Base-by-base conservation (phyloP, 2,888 invertebrate species). In the Hyalella azteca region DNA sequence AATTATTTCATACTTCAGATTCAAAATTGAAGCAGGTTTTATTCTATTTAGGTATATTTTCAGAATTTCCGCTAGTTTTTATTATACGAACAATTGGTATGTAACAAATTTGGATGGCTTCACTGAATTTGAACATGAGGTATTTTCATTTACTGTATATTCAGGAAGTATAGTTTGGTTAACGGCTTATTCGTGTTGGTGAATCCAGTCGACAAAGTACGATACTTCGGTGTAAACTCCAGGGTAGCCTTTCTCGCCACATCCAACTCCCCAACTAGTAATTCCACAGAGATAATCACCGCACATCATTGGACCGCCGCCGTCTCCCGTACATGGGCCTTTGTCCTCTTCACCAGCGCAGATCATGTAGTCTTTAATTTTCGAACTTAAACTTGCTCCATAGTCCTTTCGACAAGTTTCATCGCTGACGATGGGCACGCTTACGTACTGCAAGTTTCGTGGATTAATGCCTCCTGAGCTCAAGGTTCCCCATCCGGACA, bases 171-270 rank as follows among this genome's bases (percentile, higher is more conserved):
- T n/a, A n/a, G n/a, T n/a, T n/a, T n/a, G n/a, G n/a, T n/a, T n/a
- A n/a, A n/a, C n/a, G n/a, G n/a, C n/a, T n/a, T n/a, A n/a, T n/a
- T n/a, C n/a, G n/a, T n/a, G n/a, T n/a, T n/a, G n/a, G n/a, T n/a
- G n/a, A 77, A 86, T 84, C 86, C 86, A 86, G 60, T 85, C 83
- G 9, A 79, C 45, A 60, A 82, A 86, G 77, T 83, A 80, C 5
- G 85, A 73, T 2, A 86, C 84, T 59, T 86, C 85, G 5, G 85
- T 82, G 78, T 82, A 81, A 0, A 82, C 82, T 2, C 82, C 82
- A 19, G 82, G 82, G 73, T 77, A 81, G 32, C 39, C 36, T 15
- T 81, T 77, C 11, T 73, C 77, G 32, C 73, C 82, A 49, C 82
- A 82, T 36, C 80, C 82, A 13, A 50, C 49, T 15, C 82, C 82